phyloP scores from a whole-genome alignment of 2,113 vertebrate genomes.

The Meriones unguiculatus region DNA sequence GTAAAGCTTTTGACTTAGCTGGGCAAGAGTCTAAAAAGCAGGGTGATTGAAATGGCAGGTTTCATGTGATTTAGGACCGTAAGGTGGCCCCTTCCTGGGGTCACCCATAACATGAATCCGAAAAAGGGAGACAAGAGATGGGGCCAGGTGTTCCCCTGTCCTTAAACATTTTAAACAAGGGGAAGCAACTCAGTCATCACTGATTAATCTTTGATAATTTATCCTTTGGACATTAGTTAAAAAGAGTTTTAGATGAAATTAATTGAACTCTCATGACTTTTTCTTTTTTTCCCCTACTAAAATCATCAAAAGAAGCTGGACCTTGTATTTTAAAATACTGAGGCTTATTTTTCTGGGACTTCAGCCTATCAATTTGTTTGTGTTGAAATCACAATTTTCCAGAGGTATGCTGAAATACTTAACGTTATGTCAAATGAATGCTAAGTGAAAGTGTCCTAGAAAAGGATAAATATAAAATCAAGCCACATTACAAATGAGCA shows the following conservation, averaged over 20 bases:
- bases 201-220: conserved; percentile 75
- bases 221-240: conserved; percentile 69
- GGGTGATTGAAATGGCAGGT: background rate
- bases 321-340: conserved; percentile 50
- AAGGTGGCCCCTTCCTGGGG: conserved; percentile 45
- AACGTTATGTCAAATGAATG: background rate
- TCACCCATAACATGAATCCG: conserved; percentile 70
- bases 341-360: conserved; percentile 59
- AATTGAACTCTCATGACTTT: conserved; percentile 67
- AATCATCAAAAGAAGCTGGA: conserved; percentile 76
- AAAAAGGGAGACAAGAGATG: conserved; percentile 47
- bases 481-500: background rate
- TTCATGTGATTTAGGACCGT: conserved; percentile 44
- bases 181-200: conserved; percentile 29
- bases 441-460: background rate
- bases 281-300: conserved; percentile 28
- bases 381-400: conserved; percentile 41
- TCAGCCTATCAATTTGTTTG: conserved; percentile 16
- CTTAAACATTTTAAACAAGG: conserved; percentile 53
- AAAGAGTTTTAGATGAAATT: conserved; percentile 74
- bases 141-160: conserved; percentile 62
- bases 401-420: background rate
- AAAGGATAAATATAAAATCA: background rate
- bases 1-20: conserved; percentile 1
- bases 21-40: background rate